A percentile compares a stretch with the other conserved stretches of the same genome.
Conservation (phyloP, 2,797 vertebrate species). For the Spheniscus humboldti region DNA sequence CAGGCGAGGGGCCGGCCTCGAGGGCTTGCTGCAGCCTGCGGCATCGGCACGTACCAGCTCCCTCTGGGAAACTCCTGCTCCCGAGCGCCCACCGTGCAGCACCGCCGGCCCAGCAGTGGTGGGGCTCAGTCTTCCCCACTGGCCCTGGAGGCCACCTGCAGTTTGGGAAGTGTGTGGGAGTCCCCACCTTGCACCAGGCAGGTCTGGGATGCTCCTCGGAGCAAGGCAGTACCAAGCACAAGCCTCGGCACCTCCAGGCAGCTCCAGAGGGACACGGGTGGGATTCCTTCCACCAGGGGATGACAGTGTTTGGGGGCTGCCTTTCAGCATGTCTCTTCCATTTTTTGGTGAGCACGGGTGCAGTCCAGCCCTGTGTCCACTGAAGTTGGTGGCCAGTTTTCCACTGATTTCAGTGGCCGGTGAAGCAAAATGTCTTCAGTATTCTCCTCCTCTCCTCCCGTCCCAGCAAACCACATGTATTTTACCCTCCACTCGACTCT, state of each 20-base stretch:
- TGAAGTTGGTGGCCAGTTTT: neutral
- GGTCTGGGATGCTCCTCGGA: neutral
- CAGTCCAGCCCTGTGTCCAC: neutral
- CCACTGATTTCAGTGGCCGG: neutral
- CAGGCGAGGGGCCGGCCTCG: neutral
- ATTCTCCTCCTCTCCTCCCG: neutral
- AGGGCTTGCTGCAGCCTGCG: neutral
- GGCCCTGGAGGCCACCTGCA: neutral
- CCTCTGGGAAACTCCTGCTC: neutral
- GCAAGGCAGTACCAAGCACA: neutral
- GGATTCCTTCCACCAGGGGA: neutral
- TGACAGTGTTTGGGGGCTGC: neutral
- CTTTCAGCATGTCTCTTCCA: neutral
- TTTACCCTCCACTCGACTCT: slow-evolving; percentile 17
- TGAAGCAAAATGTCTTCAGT: neutral
- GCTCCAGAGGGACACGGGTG: neutral
- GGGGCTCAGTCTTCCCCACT: no score
- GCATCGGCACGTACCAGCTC: neutral
- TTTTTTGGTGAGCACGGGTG: neutral
- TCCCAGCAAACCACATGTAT: slow-evolving; percentile 21
- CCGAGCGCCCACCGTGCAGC: fast-evolving
- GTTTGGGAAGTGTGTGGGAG: neutral
- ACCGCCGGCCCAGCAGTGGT: fast-evolving
- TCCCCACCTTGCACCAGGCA: neutral
- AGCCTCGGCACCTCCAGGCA: neutral